Conservation (phyloP, 2,113 vertebrate species). For the Eurypyga helias region DNA sequence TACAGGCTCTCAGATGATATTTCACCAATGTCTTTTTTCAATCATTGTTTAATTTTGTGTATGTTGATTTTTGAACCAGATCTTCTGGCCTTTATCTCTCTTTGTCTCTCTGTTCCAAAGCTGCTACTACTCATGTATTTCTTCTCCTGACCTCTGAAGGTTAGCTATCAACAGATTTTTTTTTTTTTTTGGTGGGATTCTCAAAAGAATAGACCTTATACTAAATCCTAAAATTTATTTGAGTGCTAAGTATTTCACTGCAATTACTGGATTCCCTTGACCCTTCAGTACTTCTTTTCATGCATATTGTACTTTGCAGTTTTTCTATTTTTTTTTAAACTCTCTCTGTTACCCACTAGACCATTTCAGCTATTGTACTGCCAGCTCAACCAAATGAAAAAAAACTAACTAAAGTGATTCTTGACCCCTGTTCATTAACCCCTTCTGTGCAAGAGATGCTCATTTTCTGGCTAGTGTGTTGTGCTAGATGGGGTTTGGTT, state of each 20-base stretch:
- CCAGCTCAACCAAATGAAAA: neutral
- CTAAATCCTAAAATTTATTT: neutral
- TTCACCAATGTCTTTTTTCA: neutral
- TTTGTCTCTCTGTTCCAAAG: neutral
- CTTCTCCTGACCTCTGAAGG: neutral
- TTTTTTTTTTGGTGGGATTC: neutral
- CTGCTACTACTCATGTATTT: neutral
- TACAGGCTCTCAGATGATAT: neutral
- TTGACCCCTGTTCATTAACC: neutral
- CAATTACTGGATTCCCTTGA: neutral
- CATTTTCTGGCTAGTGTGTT: neutral
- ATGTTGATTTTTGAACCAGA: no score
- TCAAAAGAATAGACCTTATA: neutral
- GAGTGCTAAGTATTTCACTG: neutral
- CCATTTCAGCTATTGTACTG: neutral
- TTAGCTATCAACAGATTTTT: neutral
- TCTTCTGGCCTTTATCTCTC: neutral
- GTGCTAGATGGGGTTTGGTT: no score
- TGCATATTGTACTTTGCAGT: neutral
- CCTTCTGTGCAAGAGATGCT: neutral
- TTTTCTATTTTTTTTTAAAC: neutral
- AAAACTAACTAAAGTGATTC: neutral
- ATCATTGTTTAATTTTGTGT: neutral
- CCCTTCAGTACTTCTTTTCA: neutral
- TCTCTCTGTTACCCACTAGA: neutral